Percentiles rank a stretch among this genome's conserved stretches.
Evolutionary conservation across 2,113 vertebrate species (phyloP).

Genomic region (Ictalurus punctatus): DNA sequence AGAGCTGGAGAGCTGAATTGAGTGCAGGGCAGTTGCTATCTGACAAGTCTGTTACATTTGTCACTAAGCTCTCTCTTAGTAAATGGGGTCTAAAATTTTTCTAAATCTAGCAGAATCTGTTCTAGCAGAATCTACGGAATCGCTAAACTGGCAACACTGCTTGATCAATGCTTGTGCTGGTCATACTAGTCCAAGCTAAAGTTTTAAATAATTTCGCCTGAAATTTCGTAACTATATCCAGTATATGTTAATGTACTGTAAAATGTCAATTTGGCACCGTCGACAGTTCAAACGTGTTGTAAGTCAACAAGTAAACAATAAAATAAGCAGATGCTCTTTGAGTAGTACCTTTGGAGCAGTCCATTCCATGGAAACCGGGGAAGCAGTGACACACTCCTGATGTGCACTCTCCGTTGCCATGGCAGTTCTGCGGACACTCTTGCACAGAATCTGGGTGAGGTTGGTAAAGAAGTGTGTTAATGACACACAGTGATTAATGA

Average conservation of each 20-base stretch:
- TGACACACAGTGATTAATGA: conserved; percentile 33
- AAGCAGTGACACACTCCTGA: conserved; percentile 88
- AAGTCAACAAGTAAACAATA: not conserved
- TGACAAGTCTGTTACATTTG: not conserved
- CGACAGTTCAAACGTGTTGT: not conserved
- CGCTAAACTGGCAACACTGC: not conserved
- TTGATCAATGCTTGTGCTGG: not conserved
- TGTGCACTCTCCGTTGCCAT: conserved; percentile 86
- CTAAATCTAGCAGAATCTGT: not conserved
- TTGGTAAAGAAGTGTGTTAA: conserved; percentile 21
- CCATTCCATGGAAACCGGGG: conserved; percentile 85
- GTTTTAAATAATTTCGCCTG: not conserved
- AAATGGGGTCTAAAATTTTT: not conserved
- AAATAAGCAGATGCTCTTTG: not conserved
- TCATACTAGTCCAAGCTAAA: not conserved
- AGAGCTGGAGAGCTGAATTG: not conserved
- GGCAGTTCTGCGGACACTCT: conserved; percentile 86
- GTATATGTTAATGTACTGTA: not conserved
- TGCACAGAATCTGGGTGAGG: conserved; percentile 80
- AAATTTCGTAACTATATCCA: not conserved
- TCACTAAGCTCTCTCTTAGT: not conserved
- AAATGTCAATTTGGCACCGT: not conserved
- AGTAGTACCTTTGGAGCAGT: conserved; percentile 86
- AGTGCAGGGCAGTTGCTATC: not conserved
- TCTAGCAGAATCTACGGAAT: not conserved